These are phyloP conservation scores for Anorthoa munda DNA, from an alignment of 2,888 invertebrate species.

Conservation along the genomic window DNA sequence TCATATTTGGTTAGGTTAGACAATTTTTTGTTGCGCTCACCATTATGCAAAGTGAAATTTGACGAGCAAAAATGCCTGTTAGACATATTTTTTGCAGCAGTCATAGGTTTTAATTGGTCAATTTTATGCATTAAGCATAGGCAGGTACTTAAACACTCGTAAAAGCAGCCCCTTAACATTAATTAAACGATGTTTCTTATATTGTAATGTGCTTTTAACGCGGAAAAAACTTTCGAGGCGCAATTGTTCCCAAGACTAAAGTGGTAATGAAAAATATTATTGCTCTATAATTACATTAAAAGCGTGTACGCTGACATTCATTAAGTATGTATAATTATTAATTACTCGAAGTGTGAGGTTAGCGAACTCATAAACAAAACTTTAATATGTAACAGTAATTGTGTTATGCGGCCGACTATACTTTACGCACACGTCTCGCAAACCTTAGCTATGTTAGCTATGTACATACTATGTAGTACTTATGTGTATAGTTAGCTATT, in stretches of 20 bases:
- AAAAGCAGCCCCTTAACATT: conserved; percentile 23
- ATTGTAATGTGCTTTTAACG: conserved; percentile 29
- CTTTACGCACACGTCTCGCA: conserved; percentile 31
- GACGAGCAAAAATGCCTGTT: conserved; percentile 44
- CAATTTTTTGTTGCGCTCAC: conserved; percentile 60
- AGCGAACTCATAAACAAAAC: conserved; percentile 60
- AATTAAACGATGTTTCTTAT: conserved; percentile 35
- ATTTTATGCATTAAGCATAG: conserved; percentile 25
- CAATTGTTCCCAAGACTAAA: conserved; percentile 45
- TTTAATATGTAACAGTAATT: conserved; percentile 48
- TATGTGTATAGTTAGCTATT: conserved; percentile 31
- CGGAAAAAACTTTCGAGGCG: conserved; percentile 32
- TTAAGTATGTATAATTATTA: conserved; percentile 62
- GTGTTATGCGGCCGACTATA: conserved; percentile 40
- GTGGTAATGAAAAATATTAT: conserved; percentile 62
- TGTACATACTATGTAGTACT: too few species aligned
- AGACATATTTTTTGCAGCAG: conserved; percentile 28
- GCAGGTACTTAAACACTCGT: conserved; percentile 32
- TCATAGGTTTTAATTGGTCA: conserved; percentile 49
- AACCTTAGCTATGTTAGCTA: conserved; percentile 29
- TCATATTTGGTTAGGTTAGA: conserved; percentile 69
- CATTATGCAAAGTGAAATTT: conserved; percentile 62
- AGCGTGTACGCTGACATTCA: conserved; percentile 62
- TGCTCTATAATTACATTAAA: conserved; percentile 61
- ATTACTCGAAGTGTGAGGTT: conserved; percentile 56